These are phyloP conservation scores for Drosophila sturtevanti DNA, from an alignment of 1,140 invertebrate genomes.

Conservation along the genomic window DNA sequence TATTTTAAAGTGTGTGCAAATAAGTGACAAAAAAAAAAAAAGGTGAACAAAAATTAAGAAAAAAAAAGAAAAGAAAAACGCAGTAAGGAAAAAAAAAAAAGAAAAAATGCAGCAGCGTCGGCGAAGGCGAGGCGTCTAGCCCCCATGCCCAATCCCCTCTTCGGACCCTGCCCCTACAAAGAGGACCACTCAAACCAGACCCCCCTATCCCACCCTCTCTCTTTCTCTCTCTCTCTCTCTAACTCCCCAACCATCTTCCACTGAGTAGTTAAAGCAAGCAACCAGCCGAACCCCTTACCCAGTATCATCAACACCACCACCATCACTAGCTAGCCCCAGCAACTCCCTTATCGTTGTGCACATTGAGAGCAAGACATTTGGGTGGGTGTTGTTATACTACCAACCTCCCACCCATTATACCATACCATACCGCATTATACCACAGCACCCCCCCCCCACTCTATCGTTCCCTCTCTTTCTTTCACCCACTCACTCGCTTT, in stretches of 20 bases:
- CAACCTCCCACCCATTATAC: neutral
- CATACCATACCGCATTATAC: neutral
- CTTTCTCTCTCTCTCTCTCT: neutral
- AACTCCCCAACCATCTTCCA: neutral
- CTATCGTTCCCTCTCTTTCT: neutral
- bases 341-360: conserved; percentile 2
- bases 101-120: conserved; percentile 46
- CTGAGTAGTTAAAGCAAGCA: neutral
- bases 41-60: conserved; percentile 26
- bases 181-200: no score
- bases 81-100: conserved; percentile 47
- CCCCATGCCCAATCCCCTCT: neutral
- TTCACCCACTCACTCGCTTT: no score
- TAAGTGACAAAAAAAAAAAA: conserved; percentile 31
- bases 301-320: neutral
- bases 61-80: conserved; percentile 8
- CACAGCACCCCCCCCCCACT: neutral
- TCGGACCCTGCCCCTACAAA: neutral
- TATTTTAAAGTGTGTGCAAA: conserved; percentile 61
- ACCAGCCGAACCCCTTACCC: conserved; percentile 5
- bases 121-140: conserved; percentile 70
- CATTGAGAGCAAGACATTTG: conserved; percentile 11
- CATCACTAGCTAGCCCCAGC: conserved; percentile 1
- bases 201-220: neutral
- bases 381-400: conserved; percentile 29